phyloP scores from a whole-genome alignment of 2,113 vertebrate genomes.

The Mobula birostris region DNA sequence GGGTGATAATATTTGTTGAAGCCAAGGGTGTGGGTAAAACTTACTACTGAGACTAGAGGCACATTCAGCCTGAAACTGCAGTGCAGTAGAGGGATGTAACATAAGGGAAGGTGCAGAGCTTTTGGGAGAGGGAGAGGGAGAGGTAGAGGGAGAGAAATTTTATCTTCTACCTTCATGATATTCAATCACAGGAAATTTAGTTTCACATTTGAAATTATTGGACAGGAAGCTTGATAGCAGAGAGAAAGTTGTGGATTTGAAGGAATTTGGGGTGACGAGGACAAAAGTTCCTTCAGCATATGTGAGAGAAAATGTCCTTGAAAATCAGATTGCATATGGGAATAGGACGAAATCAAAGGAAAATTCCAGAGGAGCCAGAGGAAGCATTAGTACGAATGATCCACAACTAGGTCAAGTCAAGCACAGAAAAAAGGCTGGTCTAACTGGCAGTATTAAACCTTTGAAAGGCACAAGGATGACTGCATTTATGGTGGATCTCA shows the following conservation, averaged over 20 bases:
- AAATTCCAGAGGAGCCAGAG: too few species aligned
- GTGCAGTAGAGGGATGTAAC: too few species aligned
- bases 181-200: too few species aligned
- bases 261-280: not conserved
- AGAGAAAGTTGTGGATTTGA: too few species aligned
- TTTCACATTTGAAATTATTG: too few species aligned
- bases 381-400: not conserved
- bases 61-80: too few species aligned
- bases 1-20: too few species aligned
- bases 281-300: not conserved
- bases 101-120: not conserved
- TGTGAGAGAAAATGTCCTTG: not conserved
- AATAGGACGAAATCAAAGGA: too few species aligned
- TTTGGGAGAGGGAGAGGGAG: not conserved
- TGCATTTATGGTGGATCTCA: not conserved
- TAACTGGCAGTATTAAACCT: not conserved
- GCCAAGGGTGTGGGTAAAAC: too few species aligned
- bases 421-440: not conserved
- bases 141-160: not conserved
- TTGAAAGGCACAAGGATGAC: not conserved
- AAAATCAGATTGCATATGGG: not conserved
- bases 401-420: not conserved
- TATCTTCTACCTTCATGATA: not conserved
- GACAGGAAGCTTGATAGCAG: too few species aligned
- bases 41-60: too few species aligned